phyloP scores from a whole-genome alignment of 2,113 vertebrate species.

The Microcebus tavaratra region DNA sequence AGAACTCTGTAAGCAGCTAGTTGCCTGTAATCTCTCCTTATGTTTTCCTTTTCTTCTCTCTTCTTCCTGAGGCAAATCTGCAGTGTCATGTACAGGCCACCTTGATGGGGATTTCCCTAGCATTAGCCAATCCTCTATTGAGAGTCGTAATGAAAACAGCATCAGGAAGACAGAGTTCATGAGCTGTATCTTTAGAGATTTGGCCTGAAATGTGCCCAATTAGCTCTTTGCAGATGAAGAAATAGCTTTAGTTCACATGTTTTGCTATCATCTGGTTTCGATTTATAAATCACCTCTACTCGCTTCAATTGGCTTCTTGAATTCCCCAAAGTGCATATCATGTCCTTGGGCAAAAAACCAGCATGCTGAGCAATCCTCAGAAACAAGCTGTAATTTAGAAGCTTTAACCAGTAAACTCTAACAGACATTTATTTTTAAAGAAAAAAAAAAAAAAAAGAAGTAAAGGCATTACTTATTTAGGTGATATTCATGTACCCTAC shows the following conservation, averaged over 20 bases:
- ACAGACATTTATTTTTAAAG: slow-evolving; percentile 8
- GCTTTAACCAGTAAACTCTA: background rate
- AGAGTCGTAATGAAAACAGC: slow-evolving; percentile 25
- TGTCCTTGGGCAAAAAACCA: slow-evolving; percentile 56
- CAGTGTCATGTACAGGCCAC: slow-evolving; percentile 23
- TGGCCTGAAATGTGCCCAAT: slow-evolving; percentile 62
- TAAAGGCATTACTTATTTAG: background rate
- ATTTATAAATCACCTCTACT: slow-evolving; percentile 70
- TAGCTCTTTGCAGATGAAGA: slow-evolving; percentile 66
- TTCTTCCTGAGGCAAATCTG: slow-evolving; percentile 19
- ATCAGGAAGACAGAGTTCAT: slow-evolving; percentile 48
- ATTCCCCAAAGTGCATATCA: slow-evolving; percentile 38
- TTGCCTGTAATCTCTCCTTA: background rate
- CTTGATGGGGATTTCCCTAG: slow-evolving; percentile 12
- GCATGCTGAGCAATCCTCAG: background rate
- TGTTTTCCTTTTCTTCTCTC: background rate
- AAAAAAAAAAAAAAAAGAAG: background rate
- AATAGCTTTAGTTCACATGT: slow-evolving; percentile 47
- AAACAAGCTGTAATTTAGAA: slow-evolving; percentile 36
- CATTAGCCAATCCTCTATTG: background rate
- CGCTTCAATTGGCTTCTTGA: slow-evolving; percentile 29
- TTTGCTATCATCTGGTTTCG: slow-evolving; percentile 66
- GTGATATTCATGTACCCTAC: background rate
- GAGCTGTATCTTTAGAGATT: slow-evolving; percentile 52
- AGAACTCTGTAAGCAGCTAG: background rate